These are phyloP conservation scores for Thereuonema tuberculata DNA, from an alignment of 1,140 invertebrate genomes.

Conservation along the genomic window DNA sequence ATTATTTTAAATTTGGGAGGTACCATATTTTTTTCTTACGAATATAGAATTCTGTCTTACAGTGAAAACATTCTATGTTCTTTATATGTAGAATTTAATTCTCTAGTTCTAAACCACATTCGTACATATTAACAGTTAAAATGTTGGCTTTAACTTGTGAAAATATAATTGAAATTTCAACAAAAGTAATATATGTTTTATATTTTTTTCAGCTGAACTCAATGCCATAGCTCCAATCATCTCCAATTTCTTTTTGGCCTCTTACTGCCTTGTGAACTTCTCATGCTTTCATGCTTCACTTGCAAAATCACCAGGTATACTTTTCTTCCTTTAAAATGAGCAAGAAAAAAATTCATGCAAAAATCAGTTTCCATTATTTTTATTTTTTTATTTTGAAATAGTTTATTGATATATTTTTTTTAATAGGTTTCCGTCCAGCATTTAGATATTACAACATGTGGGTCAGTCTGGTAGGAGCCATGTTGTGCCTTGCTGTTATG, in stretches of 20 bases:
- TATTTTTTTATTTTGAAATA: too few relatives aligned
- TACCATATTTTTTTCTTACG: too few relatives aligned
- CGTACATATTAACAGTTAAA: too few relatives aligned
- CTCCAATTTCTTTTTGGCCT: conserved; percentile 95
- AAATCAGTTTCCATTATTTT: neutral
- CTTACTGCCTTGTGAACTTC: conserved; percentile 94
- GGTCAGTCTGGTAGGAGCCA: conserved; percentile 37
- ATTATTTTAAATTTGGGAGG: too few relatives aligned
- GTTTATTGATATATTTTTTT: too few relatives aligned
- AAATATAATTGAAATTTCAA: too few relatives aligned
- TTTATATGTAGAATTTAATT: too few relatives aligned
- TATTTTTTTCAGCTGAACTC: conserved; percentile 43
- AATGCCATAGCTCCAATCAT: conserved; percentile 92
- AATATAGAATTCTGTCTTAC: too few relatives aligned
- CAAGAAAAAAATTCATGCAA: neutral
- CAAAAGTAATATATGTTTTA: conserved; percentile 4
- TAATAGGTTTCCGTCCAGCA: conserved; percentile 8
- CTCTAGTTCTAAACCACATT: too few relatives aligned
- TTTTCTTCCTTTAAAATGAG: conserved; percentile 19
- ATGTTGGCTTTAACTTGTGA: too few relatives aligned
- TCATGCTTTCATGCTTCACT: conserved; percentile 85
- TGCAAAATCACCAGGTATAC: conserved; percentile 44
- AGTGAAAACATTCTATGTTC: too few relatives aligned
- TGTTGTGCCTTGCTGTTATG: conserved; percentile 42
- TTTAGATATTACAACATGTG: conserved; percentile 42